Evolutionary conservation across 2,888 invertebrate species (phyloP), one percentile per base, ranked within the genome.

Genomic region (Cistogaster globosa): DNA sequence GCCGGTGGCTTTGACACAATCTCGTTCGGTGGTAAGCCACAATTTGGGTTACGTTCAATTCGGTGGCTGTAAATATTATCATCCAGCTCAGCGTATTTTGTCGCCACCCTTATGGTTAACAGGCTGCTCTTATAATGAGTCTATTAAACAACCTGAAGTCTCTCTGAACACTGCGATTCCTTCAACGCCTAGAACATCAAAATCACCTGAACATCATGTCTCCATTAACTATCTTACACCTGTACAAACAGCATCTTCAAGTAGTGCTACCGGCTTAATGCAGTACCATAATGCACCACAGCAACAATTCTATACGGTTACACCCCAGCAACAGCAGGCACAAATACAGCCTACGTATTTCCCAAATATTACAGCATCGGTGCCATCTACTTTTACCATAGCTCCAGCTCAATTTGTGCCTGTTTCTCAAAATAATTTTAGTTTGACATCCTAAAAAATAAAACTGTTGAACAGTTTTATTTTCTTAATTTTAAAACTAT

Each of bases 1-100:
- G n/a, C 89, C 89, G 2, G 86, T 89, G 7, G 89, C 89, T 1
- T 57, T 89, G 32, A 88, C 89, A 1, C 89, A 89, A 63, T 89
- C 89, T 6, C 87, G 89, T 22, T 88, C 87, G 68, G 87, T 87
- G 36, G 87, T 87, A 3, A 78, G 74, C n/a, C 81, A 88, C 45
- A 67, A 83, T 6, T 82, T 89, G 2, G 87, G 84, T 69, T 86
- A 89, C 63, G 84, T 89, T 1, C 82, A 82, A 38, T 89, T 87
- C 60, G 88, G 89, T 0, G 87, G 83, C 9, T 75, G 85, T 16
- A 83, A 83, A 18, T 87, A 86, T 55, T 88, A 87, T 77, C 88
- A 89, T 67, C 88, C 88, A 14, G 84, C 87, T 2, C 89, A 89
- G 57, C 87, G 87, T 22, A 65, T 87, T 32, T 84, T 88, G 86